Percentiles rank a stretch among this genome's conserved stretches.
Conservation (phyloP, 2,888 invertebrate species). For the Chymomyza fuscimana region DNA sequence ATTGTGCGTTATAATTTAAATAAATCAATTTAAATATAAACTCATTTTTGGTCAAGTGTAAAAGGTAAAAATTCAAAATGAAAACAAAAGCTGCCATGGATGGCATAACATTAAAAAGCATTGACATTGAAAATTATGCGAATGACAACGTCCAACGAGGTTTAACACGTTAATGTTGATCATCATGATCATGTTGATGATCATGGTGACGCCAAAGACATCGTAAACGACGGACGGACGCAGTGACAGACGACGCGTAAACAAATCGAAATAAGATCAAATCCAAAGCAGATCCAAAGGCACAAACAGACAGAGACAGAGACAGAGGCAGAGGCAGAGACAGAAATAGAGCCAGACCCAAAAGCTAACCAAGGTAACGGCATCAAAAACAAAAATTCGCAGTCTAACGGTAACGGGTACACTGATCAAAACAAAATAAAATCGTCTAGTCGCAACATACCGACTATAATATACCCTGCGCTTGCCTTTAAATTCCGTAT, state of each 20-base stretch:
- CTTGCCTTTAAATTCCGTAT: no score
- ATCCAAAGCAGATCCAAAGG: no score
- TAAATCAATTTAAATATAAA: constrained; percentile 10
- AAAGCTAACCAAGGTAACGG: not conserved
- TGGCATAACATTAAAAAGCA: constrained; percentile 65
- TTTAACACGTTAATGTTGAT: not conserved
- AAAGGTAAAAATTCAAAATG: constrained; percentile 4
- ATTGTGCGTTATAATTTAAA: not conserved
- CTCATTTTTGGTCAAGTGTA: not conserved
- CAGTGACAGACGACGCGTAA: no score
- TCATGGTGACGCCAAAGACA: not conserved
- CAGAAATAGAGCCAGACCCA: not conserved
- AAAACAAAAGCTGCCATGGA: constrained; percentile 18
- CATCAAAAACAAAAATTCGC: not conserved
- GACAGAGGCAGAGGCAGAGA: not conserved
- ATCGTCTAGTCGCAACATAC: no score
- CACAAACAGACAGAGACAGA: not conserved
- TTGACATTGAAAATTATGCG: constrained; percentile 70
- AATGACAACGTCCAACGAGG: constrained; percentile 25
- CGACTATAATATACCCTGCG: no score
- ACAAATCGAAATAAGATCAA: no score
- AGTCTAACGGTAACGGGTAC: not conserved
- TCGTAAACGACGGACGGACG: no score
- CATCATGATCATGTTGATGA: no score
- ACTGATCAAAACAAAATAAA: not conserved